phyloP scores from a whole-genome alignment of 2,888 invertebrate genomes.

The Chloroclystis v-ata region DNA sequence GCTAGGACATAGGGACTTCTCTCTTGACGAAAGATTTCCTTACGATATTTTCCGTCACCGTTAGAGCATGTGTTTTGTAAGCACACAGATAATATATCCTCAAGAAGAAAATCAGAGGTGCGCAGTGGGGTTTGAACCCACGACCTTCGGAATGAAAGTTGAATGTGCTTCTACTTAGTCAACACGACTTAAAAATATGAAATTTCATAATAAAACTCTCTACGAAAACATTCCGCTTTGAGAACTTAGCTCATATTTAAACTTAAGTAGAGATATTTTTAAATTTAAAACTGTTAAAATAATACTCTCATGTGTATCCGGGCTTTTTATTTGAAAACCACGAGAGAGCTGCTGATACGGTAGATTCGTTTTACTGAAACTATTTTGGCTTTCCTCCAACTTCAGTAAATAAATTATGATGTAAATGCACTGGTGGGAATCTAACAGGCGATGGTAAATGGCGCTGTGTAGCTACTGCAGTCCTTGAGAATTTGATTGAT shows the following conservation, averaged over 20 bases:
- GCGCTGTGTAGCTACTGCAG: slow-evolving; percentile 30
- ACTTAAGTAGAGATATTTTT: slow-evolving; percentile 10
- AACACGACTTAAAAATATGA: too few relatives aligned
- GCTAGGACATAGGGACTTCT: too few relatives aligned
- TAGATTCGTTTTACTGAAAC: slow-evolving; percentile 42
- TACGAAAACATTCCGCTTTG: neutral
- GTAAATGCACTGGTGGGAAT: slow-evolving; percentile 32
- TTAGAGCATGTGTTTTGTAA: too few relatives aligned
- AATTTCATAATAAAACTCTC: too few relatives aligned
- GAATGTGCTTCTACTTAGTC: too few relatives aligned
- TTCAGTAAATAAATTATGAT: slow-evolving; percentile 45
- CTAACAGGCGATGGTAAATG: slow-evolving; percentile 27
- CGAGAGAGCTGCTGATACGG: slow-evolving; percentile 43
- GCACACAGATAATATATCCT: too few relatives aligned
- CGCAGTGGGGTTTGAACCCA: too few relatives aligned
- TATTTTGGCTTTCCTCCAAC: slow-evolving; percentile 42
- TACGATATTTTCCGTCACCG: too few relatives aligned
- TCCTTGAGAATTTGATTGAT: slow-evolving; percentile 11
- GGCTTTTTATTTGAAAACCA: slow-evolving; percentile 39
- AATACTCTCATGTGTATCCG: slow-evolving; percentile 14
- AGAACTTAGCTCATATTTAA: slow-evolving; percentile 2
- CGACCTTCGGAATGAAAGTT: too few relatives aligned
- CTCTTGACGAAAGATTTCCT: too few relatives aligned
- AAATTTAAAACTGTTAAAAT: slow-evolving; percentile 18
- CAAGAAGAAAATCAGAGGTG: too few relatives aligned